Base-by-base conservation (phyloP, 2,113 vertebrate species). In the Fregetta grallaria region DNA sequence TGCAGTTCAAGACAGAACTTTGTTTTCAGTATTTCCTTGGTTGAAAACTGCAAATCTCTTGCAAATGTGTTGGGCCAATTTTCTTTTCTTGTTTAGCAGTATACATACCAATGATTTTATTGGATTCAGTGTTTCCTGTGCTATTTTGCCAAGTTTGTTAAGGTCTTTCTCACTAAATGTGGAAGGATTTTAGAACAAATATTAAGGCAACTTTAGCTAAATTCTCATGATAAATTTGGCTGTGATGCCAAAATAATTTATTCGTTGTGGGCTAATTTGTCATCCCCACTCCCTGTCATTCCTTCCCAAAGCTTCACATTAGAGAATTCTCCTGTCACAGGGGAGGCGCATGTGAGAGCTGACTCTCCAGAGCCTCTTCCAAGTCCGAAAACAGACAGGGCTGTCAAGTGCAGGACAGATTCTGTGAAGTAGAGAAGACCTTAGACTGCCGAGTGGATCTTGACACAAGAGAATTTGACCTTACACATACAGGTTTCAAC, bases 401-500 rank as follows among this genome's bases (percentile, higher is more conserved):
- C 89, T 91, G 83, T 86, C 50, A 88, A 89, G 66, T 74, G 77
- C 84, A 71, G 73, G 50, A 84, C 83, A 74, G 89, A 79, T 93
- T 92, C 68, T 87, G 20, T 82, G n/a, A 81, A 92, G 92, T 4
- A 75, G 47, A 92, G 82, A 75, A 80, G 85, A 72, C 77, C 66
- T 81, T 62, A 85, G 70, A 52, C 40, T 91, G 90, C 62, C 29
- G 36, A 92, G 74, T 70, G 67, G 45, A 90, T 96, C 66, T 72
- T 86, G 82, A 80, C 82, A 82, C 59, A 63, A 76, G 94, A 96
- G 71, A 97, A 82, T 96, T 85, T 96, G 93, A 93, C 92, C 91
- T 62, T 90, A 62, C 34, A 29, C 36, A 47, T 81, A 59, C 36
- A 93, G 59, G 36, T 93, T 96, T 90, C 74, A 73, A 3, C 52